A percentile compares a stretch with the other conserved stretches of the same genome.
Evolutionary conservation across 1,140 invertebrate genomes (phyloP).

Genomic region (Pemphigus obesinymphae): DNA sequence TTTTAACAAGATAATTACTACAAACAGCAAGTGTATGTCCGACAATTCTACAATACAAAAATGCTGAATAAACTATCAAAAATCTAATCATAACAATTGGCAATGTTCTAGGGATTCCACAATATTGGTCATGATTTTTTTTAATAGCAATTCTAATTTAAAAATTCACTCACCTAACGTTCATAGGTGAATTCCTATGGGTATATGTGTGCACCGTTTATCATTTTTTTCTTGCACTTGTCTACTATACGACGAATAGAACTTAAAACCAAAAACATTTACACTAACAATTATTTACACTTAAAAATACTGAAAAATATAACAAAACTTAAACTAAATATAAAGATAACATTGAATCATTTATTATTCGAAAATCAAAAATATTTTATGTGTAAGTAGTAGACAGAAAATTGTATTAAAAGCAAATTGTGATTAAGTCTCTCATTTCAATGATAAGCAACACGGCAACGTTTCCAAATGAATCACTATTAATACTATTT

Average conservation of each 20-base stretch:
- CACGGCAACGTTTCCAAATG: background rate
- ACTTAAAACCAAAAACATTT: background rate
- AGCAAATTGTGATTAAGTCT: no score
- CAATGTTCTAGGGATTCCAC: no score
- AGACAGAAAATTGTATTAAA: background rate
- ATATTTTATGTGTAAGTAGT: background rate
- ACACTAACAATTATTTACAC: background rate
- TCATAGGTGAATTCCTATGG: background rate
- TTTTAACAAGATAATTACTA: no score
- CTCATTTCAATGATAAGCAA: conserved; percentile 1
- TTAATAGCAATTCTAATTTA: no score
- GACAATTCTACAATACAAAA: no score
- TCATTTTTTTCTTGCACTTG: background rate
- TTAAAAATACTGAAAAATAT: background rate
- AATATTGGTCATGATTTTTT: no score
- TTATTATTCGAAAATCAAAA: background rate
- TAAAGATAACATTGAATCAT: background rate
- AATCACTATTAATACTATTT: background rate
- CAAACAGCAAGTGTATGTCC: no score
- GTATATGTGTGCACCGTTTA: background rate
- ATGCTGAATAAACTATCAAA: no score
- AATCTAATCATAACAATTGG: no score
- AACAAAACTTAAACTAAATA: background rate
- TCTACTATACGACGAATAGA: background rate
- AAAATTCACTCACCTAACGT: background rate